Evolutionary conservation across 2,888 invertebrate species (phyloP), one percentile per base, ranked within the genome.

Genomic region (Molanna angustata): DNA sequence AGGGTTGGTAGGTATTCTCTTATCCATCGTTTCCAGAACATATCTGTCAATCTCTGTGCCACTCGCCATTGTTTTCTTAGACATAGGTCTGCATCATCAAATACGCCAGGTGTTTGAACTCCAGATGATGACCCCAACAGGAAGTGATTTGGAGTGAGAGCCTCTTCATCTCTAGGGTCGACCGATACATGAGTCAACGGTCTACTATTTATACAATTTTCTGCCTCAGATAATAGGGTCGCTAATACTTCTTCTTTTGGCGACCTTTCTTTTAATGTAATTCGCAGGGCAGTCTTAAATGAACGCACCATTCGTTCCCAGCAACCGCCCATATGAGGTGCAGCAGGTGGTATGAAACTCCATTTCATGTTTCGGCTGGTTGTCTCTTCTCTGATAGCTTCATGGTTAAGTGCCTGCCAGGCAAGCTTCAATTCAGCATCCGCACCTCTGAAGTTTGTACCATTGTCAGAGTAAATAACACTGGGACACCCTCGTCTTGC

Each of bases 241-340:
- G n/a, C n/a, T n/a, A n/a, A n/a, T n/a, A n/a, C n/a, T n/a, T n/a
- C n/a, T 21, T 21, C 21, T 22, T 21, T 11, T 3, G 11, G 17
- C 6, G 20, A 7, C 21, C 21, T n/a, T 42, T 55, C 58, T 2
- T 55, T 56, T 6, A 61, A 22, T 4, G 58, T 45, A 7, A 46
- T 46, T 2, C 37, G 40, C 3, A 65, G 27, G 1, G 62, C 56
- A 1, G 22, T 52, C 39, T 61, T 60, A 6, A 60, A 44, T 4
- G 60, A 31, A 0, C 61, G 42, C 1, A 64, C 52, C 4, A 63
- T 43, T 2, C 61, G 49, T 49, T 63, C 62, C 63, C 62, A 64
- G 17, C 55, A 47, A 0, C 62, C 63, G 3, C 47, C 61, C 43
- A 57, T 59, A 35, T 61, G 61, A 2, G 61, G 61, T 4, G 59